These are phyloP conservation scores for Oreochromis aureus DNA, from an alignment of 2,113 vertebrate species.

Conservation along the genomic window DNA sequence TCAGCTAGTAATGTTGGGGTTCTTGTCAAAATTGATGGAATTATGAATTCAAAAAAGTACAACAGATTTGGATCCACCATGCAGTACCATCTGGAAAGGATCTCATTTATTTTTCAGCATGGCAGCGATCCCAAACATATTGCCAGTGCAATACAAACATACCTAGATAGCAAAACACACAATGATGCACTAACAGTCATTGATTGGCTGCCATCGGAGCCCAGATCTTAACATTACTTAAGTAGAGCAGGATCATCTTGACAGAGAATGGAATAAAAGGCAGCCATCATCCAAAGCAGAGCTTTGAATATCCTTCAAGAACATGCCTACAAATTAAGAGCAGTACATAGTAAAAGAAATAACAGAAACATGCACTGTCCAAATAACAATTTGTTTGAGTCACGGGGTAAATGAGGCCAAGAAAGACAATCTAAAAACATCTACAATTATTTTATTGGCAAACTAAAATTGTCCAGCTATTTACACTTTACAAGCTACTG, in stretches of 20 bases:
- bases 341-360: neutral
- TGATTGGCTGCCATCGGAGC: neutral
- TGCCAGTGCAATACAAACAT: neutral
- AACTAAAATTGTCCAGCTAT: constrained; percentile 75
- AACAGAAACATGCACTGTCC: neutral
- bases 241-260: neutral
- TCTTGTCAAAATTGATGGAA: neutral
- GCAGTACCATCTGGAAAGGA: neutral
- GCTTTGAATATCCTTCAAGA: too few species aligned
- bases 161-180: neutral
- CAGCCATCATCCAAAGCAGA: too few species aligned
- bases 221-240: neutral
- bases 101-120: neutral
- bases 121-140: neutral
- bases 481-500: constrained; percentile 76
- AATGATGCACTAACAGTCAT: neutral
- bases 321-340: neutral
- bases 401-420: constrained; percentile 6
- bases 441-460: constrained; percentile 76
- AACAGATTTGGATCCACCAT: neutral
- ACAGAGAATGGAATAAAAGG: neutral
- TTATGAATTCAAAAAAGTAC: neutral
- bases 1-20: neutral
- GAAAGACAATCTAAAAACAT: constrained; percentile 64
- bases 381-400: too few species aligned